Evolutionary conservation across 2,113 vertebrate genomes (phyloP).

Genomic region (Callopanchax toddi): DNA sequence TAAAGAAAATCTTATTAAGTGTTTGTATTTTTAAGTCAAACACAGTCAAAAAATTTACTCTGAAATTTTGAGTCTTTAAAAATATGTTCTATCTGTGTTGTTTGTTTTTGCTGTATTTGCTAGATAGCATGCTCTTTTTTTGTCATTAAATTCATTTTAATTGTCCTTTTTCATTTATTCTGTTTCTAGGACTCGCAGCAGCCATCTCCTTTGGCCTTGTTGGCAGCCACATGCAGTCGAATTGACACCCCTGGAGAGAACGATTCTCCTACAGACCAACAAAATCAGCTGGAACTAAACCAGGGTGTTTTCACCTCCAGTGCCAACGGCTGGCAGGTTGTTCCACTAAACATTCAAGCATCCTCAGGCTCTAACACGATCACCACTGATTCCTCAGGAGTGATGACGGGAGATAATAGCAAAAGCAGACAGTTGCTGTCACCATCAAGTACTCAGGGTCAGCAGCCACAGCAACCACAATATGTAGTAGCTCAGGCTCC

Average conservation of each 20-base stretch:
- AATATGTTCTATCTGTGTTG: too few species aligned
- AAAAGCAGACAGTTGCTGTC: slow-evolving; percentile 82
- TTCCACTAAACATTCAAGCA: slow-evolving; percentile 80
- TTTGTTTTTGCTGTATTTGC: too few species aligned
- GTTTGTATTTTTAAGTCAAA: too few species aligned
- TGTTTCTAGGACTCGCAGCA: slow-evolving; percentile 88
- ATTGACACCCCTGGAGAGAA: slow-evolving; percentile 94
- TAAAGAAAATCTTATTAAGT: too few species aligned
- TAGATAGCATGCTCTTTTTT: too few species aligned
- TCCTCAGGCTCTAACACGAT: slow-evolving; percentile 73
- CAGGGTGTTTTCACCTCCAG: slow-evolving; percentile 86
- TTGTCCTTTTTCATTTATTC: background rate
- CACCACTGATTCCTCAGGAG: slow-evolving; percentile 77
- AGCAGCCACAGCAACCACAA: slow-evolving; percentile 79
- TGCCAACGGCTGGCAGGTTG: slow-evolving; percentile 93
- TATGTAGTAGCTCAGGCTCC: slow-evolving; percentile 88
- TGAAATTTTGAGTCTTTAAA: too few species aligned
- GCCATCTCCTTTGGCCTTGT: slow-evolving; percentile 92
- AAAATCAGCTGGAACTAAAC: slow-evolving; percentile 86
- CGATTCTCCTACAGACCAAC: slow-evolving; percentile 80
- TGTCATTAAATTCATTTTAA: too few species aligned
- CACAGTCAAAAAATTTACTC: too few species aligned
- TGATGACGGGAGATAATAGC: slow-evolving; percentile 70
- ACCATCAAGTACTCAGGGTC: slow-evolving; percentile 70
- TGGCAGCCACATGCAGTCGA: slow-evolving; percentile 96